phyloP scores from a whole-genome alignment of 2,888 invertebrate species.

The Merodon equestris region DNA sequence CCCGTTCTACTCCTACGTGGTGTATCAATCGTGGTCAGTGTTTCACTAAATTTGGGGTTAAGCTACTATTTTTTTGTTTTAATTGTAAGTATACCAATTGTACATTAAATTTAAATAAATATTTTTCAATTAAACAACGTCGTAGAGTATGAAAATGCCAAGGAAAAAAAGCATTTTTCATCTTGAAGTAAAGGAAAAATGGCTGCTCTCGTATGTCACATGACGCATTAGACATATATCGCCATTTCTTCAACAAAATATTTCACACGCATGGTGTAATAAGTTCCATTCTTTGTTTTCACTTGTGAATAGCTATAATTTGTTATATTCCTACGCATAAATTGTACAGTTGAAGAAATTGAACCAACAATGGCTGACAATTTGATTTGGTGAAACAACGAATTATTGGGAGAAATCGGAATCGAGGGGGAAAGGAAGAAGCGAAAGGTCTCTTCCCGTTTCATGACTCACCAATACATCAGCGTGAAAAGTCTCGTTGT shows the following conservation, averaged over 20 bases:
- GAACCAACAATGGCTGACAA: constrained; percentile 55
- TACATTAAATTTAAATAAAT: neutral
- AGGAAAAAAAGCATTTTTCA: too few species aligned
- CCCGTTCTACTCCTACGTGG: constrained; percentile 65
- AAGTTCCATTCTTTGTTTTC: neutral
- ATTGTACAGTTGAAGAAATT: neutral
- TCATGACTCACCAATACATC: constrained; percentile 3
- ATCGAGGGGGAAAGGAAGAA: constrained; percentile 3
- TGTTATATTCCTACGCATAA: neutral
- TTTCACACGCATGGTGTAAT: neutral
- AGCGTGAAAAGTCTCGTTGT: neutral
- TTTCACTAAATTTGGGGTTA: constrained; percentile 73
- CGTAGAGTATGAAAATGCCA: too few species aligned
- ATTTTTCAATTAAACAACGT: neutral
- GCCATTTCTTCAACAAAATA: neutral
- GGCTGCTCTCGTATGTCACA: constrained; percentile 25
- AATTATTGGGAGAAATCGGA: constrained; percentile 7
- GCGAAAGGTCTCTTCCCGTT: constrained; percentile 14
- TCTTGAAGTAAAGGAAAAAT: constrained; percentile 21
- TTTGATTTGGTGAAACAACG: constrained; percentile 26
- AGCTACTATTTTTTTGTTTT: constrained; percentile 78
- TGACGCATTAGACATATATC: constrained; percentile 2
- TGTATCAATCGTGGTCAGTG: constrained; percentile 46
- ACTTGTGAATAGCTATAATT: neutral
- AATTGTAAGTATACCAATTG: constrained; percentile 75